Base-by-base conservation (phyloP, 2,888 invertebrate species). In the Ephialtes manifestator region DNA sequence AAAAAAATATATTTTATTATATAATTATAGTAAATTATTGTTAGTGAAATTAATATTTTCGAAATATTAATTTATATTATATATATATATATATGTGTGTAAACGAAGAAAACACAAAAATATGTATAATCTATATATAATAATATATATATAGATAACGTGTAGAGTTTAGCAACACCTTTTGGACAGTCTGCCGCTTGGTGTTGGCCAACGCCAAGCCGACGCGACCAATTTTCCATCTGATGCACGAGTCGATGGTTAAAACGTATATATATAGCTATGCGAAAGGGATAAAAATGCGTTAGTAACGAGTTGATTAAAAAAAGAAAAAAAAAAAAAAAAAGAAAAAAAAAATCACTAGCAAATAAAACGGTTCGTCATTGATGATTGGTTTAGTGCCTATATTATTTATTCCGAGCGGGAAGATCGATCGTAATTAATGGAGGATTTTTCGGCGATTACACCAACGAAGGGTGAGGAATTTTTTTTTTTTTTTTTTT, bases 41-140 rank as follows among this genome's bases (percentile, higher is more conserved):
- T n/a, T n/a, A n/a, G n/a, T n/a, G n/a, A n/a, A n/a, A n/a, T n/a
- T n/a, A n/a, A n/a, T n/a, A n/a, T n/a, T n/a, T n/a, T n/a, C n/a
- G n/a, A n/a, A n/a, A n/a, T n/a, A n/a, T n/a, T n/a, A n/a, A n/a
- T n/a, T n/a, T n/a, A n/a, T n/a, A n/a, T n/a, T 85, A 88, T 79
- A 89, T 87, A 88, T 87, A 89, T 85, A 89, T 89, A 89, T 85
- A 84, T 76, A 28, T 3, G 51, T n/a, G n/a, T n/a, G n/a, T n/a
- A n/a, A n/a, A 18, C 5, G 5, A n/a, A n/a, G 13, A 51, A n/a
- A 10, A 18, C 8, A 53, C 10, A 8, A 53, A 53, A 18, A 24
- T 28, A 58, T 58, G 24, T 24, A 39, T 75, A 87, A 70, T 87
- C 88, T 87, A 89, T 86, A 89, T 88, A 89, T 86, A 84, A 77